Percentiles rank a stretch among this genome's conserved stretches.
These are phyloP conservation scores for Coregonus sp. DNA, from an alignment of 2,797 vertebrate species.

Conservation along the genomic window DNA sequence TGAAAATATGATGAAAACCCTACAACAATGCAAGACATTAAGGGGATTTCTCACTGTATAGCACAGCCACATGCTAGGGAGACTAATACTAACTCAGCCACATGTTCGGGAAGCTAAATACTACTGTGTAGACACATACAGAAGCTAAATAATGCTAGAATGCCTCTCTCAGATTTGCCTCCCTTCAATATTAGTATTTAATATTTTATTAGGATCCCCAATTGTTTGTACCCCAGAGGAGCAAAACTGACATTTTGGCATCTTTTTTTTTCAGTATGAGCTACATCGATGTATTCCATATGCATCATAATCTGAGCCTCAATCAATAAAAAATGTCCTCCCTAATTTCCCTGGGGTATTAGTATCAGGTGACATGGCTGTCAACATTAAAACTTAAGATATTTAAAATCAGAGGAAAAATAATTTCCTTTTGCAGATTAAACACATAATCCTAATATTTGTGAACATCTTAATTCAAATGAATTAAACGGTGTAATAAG, in stretches of 20 bases:
- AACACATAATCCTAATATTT: slow-evolving; percentile 62
- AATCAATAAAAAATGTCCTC: background rate
- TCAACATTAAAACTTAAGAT: background rate
- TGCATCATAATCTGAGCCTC: background rate
- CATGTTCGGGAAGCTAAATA: slow-evolving; percentile 1
- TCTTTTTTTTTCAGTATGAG: background rate
- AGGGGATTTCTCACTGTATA: slow-evolving; percentile 52
- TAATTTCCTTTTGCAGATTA: slow-evolving; percentile 38
- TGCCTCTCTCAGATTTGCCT: slow-evolving; percentile 35
- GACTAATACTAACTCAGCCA: slow-evolving; percentile 39
- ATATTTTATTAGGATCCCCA: too few relatives aligned
- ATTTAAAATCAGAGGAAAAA: background rate
- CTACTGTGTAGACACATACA: background rate
- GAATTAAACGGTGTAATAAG: slow-evolving; percentile 55
- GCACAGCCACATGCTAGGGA: slow-evolving; percentile 30
- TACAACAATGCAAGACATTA: slow-evolving; percentile 59
- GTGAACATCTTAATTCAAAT: slow-evolving; percentile 50
- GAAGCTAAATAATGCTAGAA: slow-evolving; percentile 23
- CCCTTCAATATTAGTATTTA: slow-evolving; percentile 18
- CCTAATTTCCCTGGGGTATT: background rate
- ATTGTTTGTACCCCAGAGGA: too few relatives aligned
- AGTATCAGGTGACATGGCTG: background rate
- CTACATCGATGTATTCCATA: background rate
- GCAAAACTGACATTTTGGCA: background rate
- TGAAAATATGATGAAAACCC: slow-evolving; percentile 38